Evolutionary conservation across 1,140 invertebrate genomes (phyloP), one percentile per base, ranked within the genome.

Genomic region (Sinonovacula constricta): DNA sequence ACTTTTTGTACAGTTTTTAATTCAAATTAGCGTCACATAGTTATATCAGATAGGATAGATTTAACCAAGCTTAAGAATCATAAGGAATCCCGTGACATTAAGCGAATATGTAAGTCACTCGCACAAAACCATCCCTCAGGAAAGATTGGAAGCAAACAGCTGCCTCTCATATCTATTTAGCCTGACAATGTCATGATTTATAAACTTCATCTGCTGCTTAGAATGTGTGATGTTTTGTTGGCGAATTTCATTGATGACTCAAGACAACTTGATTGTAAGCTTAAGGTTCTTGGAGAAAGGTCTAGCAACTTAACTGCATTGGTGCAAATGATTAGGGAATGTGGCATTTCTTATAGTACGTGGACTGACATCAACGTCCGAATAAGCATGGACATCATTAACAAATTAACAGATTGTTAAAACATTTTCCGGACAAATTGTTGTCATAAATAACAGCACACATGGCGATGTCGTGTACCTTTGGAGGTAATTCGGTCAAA

Each of bases 181-280:
- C 36, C 63, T 14, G 22, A 49, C 3, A 49, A 51, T 28, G 39
- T 66, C 26, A 51, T 66, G 3, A 26, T 30, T 7, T 34, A 66
- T 66, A 39, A 66, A 30, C 63, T 66, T 14, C 63, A 66, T 26
- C 39, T 66, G n/a, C 14, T 49, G 22, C 39, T 45, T 66, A 7
- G 63, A 51, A 51, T 66, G 2, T 49, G 63, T 66, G 63, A 66
- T 28, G 63, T 66, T 24, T 51, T 66, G 34, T 15, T 66, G 39
- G 14, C 10, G n/a, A 66, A 66, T 66, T 3, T 66, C 2, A 49
- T 66, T 66, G 63, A 66, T 66, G 63, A 66, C 45, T 66, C 26
- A 14, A 45, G 22, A 49, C 63, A 66, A 30, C 22, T 51, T 22
- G 63, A 66, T n/a, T 51, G 3, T 49, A 66, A 51, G 2, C 51